Percentiles rank a stretch among this genome's conserved stretches.
Conservation (phyloP, 2,888 invertebrate species). For the Argyresthia goedartella region DNA sequence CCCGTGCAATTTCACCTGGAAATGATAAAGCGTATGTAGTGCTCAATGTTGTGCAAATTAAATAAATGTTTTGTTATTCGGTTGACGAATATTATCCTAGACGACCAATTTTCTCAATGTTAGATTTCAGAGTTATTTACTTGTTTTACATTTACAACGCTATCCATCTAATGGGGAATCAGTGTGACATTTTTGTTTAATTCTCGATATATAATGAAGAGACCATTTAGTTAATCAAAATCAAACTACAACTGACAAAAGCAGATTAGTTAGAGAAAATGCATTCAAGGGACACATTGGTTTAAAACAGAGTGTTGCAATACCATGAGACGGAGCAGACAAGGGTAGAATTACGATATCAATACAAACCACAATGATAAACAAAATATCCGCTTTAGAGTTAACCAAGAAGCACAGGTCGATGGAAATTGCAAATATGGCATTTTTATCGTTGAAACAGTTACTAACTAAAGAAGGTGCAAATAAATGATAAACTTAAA, state of each 20-base stretch:
- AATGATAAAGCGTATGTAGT: conserved; percentile 20
- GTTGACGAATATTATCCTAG: no score
- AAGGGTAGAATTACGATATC: conserved; percentile 40
- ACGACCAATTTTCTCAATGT: no score
- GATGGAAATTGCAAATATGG: conserved; percentile 24
- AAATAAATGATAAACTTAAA: conserved; percentile 8
- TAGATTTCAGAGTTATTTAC: no score
- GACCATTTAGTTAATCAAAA: neutral
- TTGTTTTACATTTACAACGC: no score
- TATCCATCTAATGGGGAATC: neutral
- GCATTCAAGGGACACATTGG: conserved; percentile 3
- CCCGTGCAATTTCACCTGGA: conserved; percentile 82
- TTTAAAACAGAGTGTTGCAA: conserved; percentile 28
- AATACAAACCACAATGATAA: conserved; percentile 57
- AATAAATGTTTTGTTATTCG: neutral
- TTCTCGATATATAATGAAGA: no score
- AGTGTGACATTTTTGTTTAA: neutral
- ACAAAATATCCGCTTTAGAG: conserved; percentile 60
- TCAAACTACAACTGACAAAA: neutral
- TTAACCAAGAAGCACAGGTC: conserved; percentile 68
- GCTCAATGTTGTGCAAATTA: neutral
- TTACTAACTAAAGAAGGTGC: conserved; percentile 3
- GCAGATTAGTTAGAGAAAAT: neutral
- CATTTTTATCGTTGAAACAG: conserved; percentile 20
- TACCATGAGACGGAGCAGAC: conserved; percentile 38